Percentiles rank a stretch among this genome's conserved stretches.
Evolutionary conservation across 2,888 invertebrate genomes (phyloP).

Genomic region (Stenotaenia linearis): DNA sequence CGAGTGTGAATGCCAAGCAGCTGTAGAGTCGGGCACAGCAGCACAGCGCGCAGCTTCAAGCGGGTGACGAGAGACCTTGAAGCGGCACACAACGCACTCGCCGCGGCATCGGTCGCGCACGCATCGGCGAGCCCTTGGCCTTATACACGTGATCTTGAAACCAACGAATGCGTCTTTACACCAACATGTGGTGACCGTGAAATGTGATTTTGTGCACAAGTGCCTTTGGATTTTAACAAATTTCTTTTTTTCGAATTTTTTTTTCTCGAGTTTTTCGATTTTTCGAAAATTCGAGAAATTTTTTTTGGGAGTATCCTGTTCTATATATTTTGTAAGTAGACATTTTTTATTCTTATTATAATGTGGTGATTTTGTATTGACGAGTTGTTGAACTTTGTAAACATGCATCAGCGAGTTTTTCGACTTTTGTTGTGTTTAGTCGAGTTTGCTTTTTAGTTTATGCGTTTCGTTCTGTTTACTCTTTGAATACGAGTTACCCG

Average conservation of each 20-base stretch:
- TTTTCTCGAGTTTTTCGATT: too few relatives aligned
- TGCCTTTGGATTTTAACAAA: constrained; percentile 1
- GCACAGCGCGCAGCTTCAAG: background rate
- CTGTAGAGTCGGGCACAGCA: background rate
- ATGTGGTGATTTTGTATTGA: background rate
- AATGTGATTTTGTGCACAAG: background rate
- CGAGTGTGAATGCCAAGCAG: constrained; percentile 20
- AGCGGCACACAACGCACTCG: too few relatives aligned
- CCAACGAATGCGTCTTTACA: background rate
- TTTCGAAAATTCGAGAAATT: background rate
- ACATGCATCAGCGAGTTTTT: background rate
- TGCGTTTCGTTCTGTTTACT: background rate
- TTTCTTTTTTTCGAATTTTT: background rate
- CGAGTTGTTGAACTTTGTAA: background rate
- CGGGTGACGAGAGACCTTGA: background rate
- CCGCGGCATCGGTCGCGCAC: background rate
- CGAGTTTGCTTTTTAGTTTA: background rate
- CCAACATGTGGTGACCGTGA: background rate
- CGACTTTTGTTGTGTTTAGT: background rate
- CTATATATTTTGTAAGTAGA: background rate
- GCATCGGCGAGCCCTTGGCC: background rate
- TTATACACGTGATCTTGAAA: background rate
- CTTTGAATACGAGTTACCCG: background rate
- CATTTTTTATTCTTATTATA: background rate
- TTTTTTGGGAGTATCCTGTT: background rate